Evolutionary conservation across 37 sponge, comb jelly and placozoan genomes (phyloP).

Genomic region (Axinella damicornis): DNA sequence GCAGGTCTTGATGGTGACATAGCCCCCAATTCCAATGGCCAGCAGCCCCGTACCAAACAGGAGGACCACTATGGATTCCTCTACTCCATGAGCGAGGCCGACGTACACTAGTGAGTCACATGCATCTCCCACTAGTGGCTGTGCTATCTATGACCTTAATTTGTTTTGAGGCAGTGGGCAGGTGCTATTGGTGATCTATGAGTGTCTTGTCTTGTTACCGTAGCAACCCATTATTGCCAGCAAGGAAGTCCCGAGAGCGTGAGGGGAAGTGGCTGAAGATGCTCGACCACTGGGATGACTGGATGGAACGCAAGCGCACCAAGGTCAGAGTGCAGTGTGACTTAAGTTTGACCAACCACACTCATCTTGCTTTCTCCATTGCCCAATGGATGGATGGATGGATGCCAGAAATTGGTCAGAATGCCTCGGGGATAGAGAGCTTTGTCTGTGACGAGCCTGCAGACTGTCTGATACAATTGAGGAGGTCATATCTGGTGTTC

Average conservation of each 20-base stretch:
- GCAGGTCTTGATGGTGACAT: not conserved
- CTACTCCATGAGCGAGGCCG: constrained; percentile 44
- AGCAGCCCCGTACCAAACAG: constrained; percentile 2
- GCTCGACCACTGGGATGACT: constrained; percentile 81
- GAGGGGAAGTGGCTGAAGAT: constrained; percentile 92
- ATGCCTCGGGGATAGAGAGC: too few relatives aligned
- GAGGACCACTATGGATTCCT: constrained; percentile 78
- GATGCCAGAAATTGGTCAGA: too few relatives aligned
- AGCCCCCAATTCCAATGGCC: constrained; percentile 11
- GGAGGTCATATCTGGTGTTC: too few relatives aligned
- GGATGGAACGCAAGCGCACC: constrained; percentile 54
- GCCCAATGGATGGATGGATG: too few relatives aligned
- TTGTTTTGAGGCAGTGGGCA: too few relatives aligned
- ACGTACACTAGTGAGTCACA: constrained; percentile 47
- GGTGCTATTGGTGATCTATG: too few relatives aligned
- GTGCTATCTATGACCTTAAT: too few relatives aligned
- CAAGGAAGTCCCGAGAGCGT: constrained; percentile 61
- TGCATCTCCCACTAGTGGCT: too few relatives aligned
- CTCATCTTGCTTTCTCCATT: too few relatives aligned
- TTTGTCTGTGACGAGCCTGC: too few relatives aligned
- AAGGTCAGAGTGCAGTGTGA: constrained; percentile 46
- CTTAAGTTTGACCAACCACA: too few relatives aligned
- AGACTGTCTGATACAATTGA: too few relatives aligned
- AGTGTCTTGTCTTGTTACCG: not conserved
- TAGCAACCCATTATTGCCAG: constrained; percentile 42